phyloP scores from a whole-genome alignment of 2,888 invertebrate genomes.

The Cylloceria caligata region DNA sequence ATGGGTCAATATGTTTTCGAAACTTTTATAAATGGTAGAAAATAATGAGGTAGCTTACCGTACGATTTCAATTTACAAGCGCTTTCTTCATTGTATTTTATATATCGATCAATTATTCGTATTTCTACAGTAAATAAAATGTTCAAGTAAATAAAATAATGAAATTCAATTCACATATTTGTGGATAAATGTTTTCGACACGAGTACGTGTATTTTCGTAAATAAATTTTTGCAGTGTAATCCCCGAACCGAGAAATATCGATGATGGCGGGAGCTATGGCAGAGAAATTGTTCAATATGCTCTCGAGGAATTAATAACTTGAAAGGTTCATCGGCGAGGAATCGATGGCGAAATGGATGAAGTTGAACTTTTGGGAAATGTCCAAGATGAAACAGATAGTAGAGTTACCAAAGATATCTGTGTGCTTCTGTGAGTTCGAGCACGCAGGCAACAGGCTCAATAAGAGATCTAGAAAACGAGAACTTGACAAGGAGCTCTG shows the following conservation, averaged over 20 bases:
- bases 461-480: background rate
- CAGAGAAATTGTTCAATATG: background rate
- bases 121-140: background rate
- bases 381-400: conserved; percentile 2
- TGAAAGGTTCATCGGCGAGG: background rate
- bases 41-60: too few species aligned
- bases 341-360: background rate
- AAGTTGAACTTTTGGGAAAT: conserved; percentile 1
- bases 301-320: conserved; percentile 5
- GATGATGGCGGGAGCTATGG: background rate
- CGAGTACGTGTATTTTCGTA: background rate
- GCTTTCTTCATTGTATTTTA: too few species aligned
- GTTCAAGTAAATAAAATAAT: background rate
- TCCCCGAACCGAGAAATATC: background rate
- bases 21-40: too few species aligned
- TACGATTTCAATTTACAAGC: too few species aligned
- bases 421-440: background rate
- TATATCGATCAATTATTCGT: too few species aligned
- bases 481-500: background rate
- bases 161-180: background rate
- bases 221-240: background rate
- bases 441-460: background rate
- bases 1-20: too few species aligned
- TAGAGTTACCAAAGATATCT: conserved; percentile 9
- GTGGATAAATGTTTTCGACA: background rate